Evolutionary conservation across 2,888 invertebrate species (phyloP).

Genomic region (Thymelicus lineola): DNA sequence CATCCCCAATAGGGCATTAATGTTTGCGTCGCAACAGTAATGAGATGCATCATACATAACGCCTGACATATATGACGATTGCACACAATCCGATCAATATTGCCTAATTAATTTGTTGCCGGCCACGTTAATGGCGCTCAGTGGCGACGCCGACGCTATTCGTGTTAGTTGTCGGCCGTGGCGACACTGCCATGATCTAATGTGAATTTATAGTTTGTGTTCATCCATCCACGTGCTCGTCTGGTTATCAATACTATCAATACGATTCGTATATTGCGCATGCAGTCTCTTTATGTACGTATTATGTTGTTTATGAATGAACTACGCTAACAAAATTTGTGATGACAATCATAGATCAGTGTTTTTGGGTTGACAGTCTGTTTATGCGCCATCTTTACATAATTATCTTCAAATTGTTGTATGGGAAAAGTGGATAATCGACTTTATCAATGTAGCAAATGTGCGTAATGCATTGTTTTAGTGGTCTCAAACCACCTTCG

Average conservation of each 20-base stretch:
- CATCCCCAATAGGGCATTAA: conserved; percentile 75
- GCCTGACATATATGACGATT: conserved; percentile 53
- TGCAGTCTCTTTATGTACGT: conserved; percentile 37
- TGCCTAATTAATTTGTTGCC: conserved; percentile 63
- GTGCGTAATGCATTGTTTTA: too few species aligned
- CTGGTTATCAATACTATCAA: conserved; percentile 21
- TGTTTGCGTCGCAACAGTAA: conserved; percentile 74
- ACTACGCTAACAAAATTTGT: conserved; percentile 16
- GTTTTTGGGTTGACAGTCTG: too few species aligned
- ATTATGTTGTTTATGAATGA: conserved; percentile 32
- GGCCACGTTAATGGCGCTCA: conserved; percentile 43
- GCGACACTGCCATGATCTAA: conserved; percentile 4
- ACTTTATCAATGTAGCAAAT: too few species aligned
- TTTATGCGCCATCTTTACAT: too few species aligned
- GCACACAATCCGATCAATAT: conserved; percentile 70
- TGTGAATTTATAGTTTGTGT: conserved; percentile 10
- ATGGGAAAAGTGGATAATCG: too few species aligned
- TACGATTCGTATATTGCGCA: conserved; percentile 33
- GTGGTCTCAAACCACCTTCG: too few species aligned
- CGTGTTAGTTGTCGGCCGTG: conserved; percentile 30
- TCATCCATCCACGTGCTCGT: conserved; percentile 26
- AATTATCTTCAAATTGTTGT: too few species aligned
- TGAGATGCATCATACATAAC: conserved; percentile 62
- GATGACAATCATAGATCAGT: too few species aligned
- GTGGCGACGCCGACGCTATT: conserved; percentile 34